phyloP scores from a whole-genome alignment of 2,888 invertebrate species.

The Alitta virens region DNA sequence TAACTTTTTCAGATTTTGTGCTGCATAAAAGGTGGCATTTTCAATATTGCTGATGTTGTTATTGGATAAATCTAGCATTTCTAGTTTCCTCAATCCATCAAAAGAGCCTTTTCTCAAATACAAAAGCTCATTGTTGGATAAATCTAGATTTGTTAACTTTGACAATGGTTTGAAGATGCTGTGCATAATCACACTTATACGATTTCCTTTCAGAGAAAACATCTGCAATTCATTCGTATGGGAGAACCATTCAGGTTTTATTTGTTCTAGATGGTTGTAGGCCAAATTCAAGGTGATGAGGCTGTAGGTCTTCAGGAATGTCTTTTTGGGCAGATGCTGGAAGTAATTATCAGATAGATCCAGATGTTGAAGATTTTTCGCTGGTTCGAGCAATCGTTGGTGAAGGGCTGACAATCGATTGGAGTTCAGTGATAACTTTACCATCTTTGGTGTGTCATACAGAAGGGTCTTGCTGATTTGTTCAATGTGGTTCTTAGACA shows the following conservation, averaged over 20 bases:
- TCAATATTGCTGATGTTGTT: conserved; percentile 35
- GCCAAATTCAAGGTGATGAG: conserved; percentile 31
- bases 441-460: conserved; percentile 9
- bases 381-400: conserved; percentile 5
- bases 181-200: conserved; percentile 19
- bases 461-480: conserved; percentile 12
- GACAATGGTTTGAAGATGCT: conserved; percentile 1
- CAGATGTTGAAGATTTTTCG: conserved; percentile 25
- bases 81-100: conserved; percentile 28
- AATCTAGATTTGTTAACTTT: conserved; percentile 25
- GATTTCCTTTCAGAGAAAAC: conserved; percentile 34
- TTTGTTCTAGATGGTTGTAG: conserved; percentile 35
- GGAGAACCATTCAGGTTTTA: conserved; percentile 33
- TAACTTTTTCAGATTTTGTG: conserved; percentile 32
- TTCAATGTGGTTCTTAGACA: conserved; percentile 17
- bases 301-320: conserved; percentile 64
- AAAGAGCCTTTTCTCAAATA: conserved; percentile 32
- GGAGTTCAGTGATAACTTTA: conserved; percentile 12
- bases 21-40: conserved; percentile 30
- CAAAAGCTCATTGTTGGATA: conserved; percentile 33
- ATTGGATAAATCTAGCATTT: conserved; percentile 29
- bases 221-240: conserved; percentile 30
- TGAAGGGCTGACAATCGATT: conserved; percentile 15
- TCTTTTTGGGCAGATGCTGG: conserved; percentile 13
- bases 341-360: conserved; percentile 29